Percentiles rank a stretch among this genome's conserved stretches.
phyloP scores from a whole-genome alignment of 2,888 invertebrate genomes.

The Frankliniella fusca region DNA sequence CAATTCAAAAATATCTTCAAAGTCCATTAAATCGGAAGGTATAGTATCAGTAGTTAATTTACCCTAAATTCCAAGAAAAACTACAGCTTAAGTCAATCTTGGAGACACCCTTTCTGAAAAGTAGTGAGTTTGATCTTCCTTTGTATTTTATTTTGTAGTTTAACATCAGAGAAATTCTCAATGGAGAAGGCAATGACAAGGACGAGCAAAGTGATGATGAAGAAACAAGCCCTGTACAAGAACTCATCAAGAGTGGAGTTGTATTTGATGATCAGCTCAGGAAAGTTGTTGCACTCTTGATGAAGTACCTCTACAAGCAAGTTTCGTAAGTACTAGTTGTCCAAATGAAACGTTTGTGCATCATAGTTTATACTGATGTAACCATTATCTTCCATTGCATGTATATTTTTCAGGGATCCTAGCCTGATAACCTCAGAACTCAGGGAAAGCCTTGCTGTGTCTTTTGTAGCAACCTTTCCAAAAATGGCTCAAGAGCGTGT shows the following conservation, averaged over 20 bases:
- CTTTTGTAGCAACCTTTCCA: background rate
- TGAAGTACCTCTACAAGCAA: background rate
- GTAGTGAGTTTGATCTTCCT: no score
- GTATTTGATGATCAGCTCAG: background rate
- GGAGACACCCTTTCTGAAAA: no score
- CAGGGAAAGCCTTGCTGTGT: background rate
- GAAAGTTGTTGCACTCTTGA: background rate
- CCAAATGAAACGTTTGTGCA: background rate
- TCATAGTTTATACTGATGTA: background rate
- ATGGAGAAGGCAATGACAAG: background rate
- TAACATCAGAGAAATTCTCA: background rate
- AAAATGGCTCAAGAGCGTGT: background rate
- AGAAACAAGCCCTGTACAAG: no score
- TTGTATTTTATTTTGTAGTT: no score
- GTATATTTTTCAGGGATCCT: background rate
- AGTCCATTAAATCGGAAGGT: no score
- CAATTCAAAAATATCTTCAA: no score
- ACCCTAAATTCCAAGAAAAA: no score
- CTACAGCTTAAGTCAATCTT: no score
- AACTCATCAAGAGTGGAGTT: background rate
- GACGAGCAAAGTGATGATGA: no score
- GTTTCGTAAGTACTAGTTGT: background rate
- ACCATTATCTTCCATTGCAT: background rate
- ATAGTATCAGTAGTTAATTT: no score
- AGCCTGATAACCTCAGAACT: background rate